phyloP scores from a whole-genome alignment of 2,113 vertebrate species.

The Panurus biarmicus region DNA sequence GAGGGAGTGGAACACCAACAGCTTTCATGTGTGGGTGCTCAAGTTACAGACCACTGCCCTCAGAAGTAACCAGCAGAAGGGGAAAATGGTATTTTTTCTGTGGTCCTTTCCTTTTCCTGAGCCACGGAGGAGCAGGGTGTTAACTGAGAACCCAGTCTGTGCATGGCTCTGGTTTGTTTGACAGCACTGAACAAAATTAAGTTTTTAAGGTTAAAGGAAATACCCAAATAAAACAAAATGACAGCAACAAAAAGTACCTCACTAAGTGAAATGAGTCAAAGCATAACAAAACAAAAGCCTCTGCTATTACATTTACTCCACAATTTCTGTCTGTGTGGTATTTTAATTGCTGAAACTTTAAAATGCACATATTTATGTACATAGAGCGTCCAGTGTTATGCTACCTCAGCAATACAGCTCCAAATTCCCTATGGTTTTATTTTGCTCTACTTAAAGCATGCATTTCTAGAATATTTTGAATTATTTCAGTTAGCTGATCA shows the following conservation, averaged over 20 bases:
- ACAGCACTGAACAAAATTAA: neutral
- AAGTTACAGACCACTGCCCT: neutral
- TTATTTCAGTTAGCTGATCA: neutral
- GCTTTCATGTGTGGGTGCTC: neutral
- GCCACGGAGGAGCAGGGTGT: fast-evolving
- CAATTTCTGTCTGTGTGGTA: neutral
- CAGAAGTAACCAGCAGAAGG: neutral
- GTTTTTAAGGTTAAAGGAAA: neutral
- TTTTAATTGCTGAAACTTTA: slow-evolving; percentile 5
- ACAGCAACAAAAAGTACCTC: neutral
- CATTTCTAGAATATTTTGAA: neutral
- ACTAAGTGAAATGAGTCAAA: neutral
- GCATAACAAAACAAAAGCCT: neutral
- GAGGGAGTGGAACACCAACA: neutral
- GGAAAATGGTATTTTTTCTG: neutral
- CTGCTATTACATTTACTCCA: neutral
- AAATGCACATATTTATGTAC: neutral
- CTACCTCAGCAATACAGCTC: neutral
- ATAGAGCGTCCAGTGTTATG: neutral
- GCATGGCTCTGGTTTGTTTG: fast-evolving
- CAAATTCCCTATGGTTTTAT: neutral
- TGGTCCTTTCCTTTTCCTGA: neutral
- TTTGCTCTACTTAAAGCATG: neutral
- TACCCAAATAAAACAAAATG: neutral
- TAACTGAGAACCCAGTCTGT: neutral